Base-by-base conservation (phyloP, 2,797 vertebrate genomes). In the Pipistrellus nathusii region DNA sequence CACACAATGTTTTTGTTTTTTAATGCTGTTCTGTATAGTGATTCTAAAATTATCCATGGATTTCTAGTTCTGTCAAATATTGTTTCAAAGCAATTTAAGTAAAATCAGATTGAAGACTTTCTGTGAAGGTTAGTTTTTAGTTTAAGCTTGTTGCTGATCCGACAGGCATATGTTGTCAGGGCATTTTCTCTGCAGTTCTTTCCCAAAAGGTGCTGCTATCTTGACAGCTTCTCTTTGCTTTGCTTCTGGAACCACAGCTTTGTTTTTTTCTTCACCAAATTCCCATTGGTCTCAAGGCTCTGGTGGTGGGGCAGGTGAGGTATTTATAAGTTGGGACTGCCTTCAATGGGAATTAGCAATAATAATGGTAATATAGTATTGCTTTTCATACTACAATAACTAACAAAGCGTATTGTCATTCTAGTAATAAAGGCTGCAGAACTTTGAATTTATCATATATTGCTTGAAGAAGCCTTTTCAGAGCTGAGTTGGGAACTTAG, bases 31-130 rank as follows among this genome's bases (percentile, higher is more conserved):
- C 17, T 88, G 1, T 66, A 35, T 4, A 59, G 41, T 77, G 57
- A 25, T 77, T 48, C 41, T 38, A 53, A 32, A 90, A 66, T 85
- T 55, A 46, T 48, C 30, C 46, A 4, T 73, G 57, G 64, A 46
- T 66, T 11, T 44, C 12, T 62, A 25, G n/a, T 75, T 66, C 17
- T 88, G 12, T 73, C 53, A 82, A 15, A 2, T 91, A 27, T n/a
- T 66, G 73, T 55, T 68, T 27, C 51, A 89, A 84, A 69, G 20
- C 44, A 73, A 32, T 41, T 3, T 69, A 38, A 75, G 38, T 44
- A 25, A 78, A 85, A 66, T 93, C n/a, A 35, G 35, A 88, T 53
- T 85, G 11, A 90, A 86, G 21, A 80, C 11, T 68, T 83, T 64
- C 17, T 73, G 27, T 59, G 38, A 90, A 30, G 32, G 55, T 38